A percentile compares a stretch with the other conserved stretches of the same genome.
phyloP scores from a whole-genome alignment of 2,888 invertebrate species.

The Acleris holmiana region DNA sequence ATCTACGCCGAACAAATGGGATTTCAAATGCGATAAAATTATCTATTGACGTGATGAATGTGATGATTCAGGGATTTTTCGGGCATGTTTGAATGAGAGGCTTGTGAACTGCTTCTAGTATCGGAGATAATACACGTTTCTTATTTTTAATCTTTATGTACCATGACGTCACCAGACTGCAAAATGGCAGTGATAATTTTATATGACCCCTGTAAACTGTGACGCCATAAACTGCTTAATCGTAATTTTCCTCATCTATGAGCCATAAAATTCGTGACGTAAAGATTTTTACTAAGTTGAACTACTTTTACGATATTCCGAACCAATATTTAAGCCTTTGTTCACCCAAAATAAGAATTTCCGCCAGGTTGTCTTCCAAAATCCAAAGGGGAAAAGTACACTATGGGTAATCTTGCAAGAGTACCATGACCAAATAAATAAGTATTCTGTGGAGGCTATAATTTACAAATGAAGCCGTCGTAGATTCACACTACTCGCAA shows the following conservation, averaged over 20 bases:
- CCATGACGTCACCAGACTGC: conserved; percentile 31
- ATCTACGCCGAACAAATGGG: conserved; percentile 23
- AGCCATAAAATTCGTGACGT: conserved; percentile 16
- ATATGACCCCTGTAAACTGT: conserved; percentile 34
- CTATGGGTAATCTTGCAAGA: too few species aligned
- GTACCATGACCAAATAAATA: too few species aligned
- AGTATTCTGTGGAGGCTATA: too few species aligned
- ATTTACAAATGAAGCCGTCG: too few species aligned
- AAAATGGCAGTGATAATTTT: conserved; percentile 34
- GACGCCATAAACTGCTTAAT: conserved; percentile 28
- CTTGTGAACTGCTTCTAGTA: not conserved
- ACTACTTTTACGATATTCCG: conserved; percentile 8
- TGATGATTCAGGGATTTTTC: conserved; percentile 25
- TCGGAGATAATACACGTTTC: conserved; percentile 19
- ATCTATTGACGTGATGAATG: conserved; percentile 22
- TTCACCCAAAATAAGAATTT: too few species aligned
- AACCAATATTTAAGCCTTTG: too few species aligned
- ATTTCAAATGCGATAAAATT: conserved; percentile 25
- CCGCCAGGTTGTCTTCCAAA: too few species aligned
- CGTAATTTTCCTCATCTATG: conserved; percentile 31
- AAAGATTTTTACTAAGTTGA: conserved; percentile 23
- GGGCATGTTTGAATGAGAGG: not conserved
- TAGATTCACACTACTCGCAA: not conserved
- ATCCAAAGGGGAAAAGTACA: too few species aligned
- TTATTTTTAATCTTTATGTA: conserved; percentile 20